Conservation (phyloP, 2,113 vertebrate genomes). For the Morone chrysops region DNA sequence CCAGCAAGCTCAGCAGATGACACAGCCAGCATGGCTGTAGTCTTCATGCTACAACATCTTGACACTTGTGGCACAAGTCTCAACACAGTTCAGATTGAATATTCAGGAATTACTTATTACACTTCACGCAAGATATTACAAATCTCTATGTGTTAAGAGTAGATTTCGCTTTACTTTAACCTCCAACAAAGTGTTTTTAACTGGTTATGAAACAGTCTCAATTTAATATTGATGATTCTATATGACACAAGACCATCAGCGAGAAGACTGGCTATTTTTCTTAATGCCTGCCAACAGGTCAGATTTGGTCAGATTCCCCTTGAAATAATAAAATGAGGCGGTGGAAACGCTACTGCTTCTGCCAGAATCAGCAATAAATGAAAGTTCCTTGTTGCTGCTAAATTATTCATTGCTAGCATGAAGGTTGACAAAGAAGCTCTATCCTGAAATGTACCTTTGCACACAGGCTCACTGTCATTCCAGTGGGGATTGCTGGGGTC, state of each 20-base stretch:
- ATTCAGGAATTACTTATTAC: slow-evolving; percentile 20
- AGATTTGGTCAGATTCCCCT: too few species aligned
- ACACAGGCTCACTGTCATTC: slow-evolving; percentile 94
- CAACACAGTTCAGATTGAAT: not conserved
- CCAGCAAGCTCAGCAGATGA: slow-evolving; percentile 42
- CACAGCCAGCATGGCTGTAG: slow-evolving; percentile 27
- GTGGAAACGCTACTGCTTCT: too few species aligned
- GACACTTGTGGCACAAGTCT: not conserved
- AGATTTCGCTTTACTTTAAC: slow-evolving; percentile 4
- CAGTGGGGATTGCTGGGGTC: slow-evolving; percentile 91
- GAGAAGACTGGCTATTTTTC: too few species aligned
- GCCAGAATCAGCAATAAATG: too few species aligned
- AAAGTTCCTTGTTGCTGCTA: too few species aligned
- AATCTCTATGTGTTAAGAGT: not conserved
- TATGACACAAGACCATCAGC: too few species aligned
- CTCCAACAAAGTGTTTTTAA: too few species aligned
- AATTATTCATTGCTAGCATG: not conserved
- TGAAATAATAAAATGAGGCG: not conserved
- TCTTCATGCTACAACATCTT: slow-evolving; percentile 10
- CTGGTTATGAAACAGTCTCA: too few species aligned
- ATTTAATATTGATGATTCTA: too few species aligned
- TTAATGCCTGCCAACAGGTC: too few species aligned
- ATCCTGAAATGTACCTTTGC: slow-evolving; percentile 83
- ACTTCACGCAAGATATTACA: not conserved
- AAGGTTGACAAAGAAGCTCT: not conserved